Evolutionary conservation across 2,888 invertebrate species (phyloP), one percentile per base, ranked within the genome.

Genomic region (Cheilosia variabilis): DNA sequence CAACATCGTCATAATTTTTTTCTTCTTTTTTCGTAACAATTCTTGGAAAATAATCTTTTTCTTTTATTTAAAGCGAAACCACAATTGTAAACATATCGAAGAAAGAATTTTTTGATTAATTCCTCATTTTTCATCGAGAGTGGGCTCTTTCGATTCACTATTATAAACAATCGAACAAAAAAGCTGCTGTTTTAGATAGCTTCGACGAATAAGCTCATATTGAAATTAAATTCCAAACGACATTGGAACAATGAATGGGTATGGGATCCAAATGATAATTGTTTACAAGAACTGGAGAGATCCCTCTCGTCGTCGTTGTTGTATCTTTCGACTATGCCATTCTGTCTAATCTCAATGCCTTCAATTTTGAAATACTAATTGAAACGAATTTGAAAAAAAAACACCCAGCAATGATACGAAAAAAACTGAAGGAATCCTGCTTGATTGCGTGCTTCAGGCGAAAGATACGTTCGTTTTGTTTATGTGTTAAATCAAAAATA

Each of bases 401-500:
- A 13, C 13, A 13, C 13, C 37, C 37, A 37, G 37, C 37, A 13
- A 37, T 13, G 37, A 13, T 37, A 76, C 9, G 24, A 47, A 50
- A 43, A 62, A 43, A 52, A 58, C 10, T 17, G 60, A 65, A 84
- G 55, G 31, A 71, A 77, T 86, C 72, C 66, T 62, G 52, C 77
- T 68, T 86, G 76, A 86, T 86, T 86, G 86, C 77, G 50, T 73
- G 43, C 45, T 66, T 73, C 50, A 81, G 81, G 57, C 86, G 81
- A 86, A 86, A 86, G 86, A 86, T 68, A 57, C 72, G 72, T 73
- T 81, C 68, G 72, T 52, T 57, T 76, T 86, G 86, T 86, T 86
- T 86, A 86, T 58, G 81, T 62, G 66, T 77, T 86, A 76, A 86
- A 86, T 86, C 86, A 86, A 86, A 86, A 86, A 77, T 81, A 86